A percentile compares a stretch with the other conserved stretches of the same genome.
Conservation (phyloP, 2,888 invertebrate genomes). For the Invenusta paracnida region DNA sequence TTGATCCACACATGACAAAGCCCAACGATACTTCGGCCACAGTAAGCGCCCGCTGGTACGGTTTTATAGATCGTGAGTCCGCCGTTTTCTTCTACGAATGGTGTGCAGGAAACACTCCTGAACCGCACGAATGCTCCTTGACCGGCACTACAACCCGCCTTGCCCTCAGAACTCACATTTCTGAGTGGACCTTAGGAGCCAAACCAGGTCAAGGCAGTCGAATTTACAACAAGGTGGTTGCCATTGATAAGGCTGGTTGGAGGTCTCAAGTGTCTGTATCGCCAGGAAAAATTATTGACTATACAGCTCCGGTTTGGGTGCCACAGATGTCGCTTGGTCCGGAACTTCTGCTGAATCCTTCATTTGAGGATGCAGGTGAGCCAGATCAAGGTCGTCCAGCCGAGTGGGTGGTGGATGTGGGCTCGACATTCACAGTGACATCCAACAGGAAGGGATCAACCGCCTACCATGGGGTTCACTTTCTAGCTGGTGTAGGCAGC, state of each 20-base stretch:
- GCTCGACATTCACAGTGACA: background rate
- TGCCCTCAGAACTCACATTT: background rate
- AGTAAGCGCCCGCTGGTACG: background rate
- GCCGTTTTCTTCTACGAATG: background rate
- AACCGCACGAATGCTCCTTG: background rate
- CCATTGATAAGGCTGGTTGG: background rate
- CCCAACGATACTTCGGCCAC: too few relatives aligned
- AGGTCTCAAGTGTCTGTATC: background rate
- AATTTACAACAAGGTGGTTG: background rate
- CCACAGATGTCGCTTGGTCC: background rate
- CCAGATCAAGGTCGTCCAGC: too few relatives aligned
- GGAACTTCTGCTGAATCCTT: background rate
- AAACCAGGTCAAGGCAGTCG: background rate
- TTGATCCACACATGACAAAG: too few relatives aligned
- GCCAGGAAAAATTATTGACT: background rate
- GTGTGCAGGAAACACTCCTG: background rate
- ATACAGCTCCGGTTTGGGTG: background rate
- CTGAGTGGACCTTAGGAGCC: background rate
- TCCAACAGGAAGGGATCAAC: background rate
- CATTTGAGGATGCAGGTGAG: too few relatives aligned
- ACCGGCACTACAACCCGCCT: background rate
- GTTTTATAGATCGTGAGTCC: background rate
- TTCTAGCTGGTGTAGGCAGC: background rate
- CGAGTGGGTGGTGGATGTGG: background rate
- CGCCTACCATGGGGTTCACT: background rate